phyloP scores from a whole-genome alignment of 2,113 vertebrate genomes.

The Upupa epops region DNA sequence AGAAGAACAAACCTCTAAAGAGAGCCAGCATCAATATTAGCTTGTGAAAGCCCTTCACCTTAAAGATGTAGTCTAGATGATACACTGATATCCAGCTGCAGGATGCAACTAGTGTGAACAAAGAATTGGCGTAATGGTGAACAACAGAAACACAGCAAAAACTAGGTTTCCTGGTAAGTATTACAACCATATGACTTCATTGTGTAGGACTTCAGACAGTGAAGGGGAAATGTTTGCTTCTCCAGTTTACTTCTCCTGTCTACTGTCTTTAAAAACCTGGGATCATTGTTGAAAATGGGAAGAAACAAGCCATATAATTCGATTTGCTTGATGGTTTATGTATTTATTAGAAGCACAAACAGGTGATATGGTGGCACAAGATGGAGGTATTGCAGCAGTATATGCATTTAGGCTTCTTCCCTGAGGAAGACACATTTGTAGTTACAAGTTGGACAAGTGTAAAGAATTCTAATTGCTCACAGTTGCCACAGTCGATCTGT shows the following conservation, averaged over 20 bases:
- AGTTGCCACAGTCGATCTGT: background rate
- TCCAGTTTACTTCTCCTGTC: background rate
- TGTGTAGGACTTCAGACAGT: background rate
- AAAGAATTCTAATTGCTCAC: background rate
- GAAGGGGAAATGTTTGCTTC: rapidly evolving
- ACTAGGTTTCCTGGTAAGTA: background rate
- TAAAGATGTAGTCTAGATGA: background rate
- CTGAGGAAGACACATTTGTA: background rate
- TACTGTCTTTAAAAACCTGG: background rate
- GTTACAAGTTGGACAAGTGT: background rate
- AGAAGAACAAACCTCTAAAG: background rate
- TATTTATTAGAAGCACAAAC: background rate
- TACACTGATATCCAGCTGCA: background rate
- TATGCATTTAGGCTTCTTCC: background rate
- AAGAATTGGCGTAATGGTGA: background rate
- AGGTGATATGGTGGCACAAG: background rate
- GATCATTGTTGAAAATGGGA: background rate
- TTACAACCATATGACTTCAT: background rate
- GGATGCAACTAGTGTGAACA: background rate
- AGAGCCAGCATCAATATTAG: background rate
- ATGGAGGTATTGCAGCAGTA: background rate
- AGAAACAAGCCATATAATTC: background rate
- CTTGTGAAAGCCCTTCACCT: background rate
- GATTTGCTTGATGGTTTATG: background rate
- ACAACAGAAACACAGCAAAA: background rate